Evolutionary conservation across 1,140 invertebrate species (phyloP).

Genomic region (Diabrotica undecimpunctata): DNA sequence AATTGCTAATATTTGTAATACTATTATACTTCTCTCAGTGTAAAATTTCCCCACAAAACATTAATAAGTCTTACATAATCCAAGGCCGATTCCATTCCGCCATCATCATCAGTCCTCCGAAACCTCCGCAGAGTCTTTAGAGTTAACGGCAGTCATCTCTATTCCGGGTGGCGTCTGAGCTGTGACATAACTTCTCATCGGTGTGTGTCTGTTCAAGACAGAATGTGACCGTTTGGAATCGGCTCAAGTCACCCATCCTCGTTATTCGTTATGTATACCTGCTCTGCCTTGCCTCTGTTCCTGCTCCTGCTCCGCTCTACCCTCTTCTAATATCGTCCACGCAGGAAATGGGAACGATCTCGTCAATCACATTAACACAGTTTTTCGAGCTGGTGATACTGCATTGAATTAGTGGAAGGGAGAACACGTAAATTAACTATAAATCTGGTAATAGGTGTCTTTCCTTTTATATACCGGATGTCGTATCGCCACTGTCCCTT

Average conservation of each 20-base stretch:
- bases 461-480: too few species aligned
- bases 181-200: conserved; percentile 28
- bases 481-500: too few species aligned
- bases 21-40: too few species aligned
- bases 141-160: conserved; percentile 17
- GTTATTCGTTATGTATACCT: conserved; percentile 20
- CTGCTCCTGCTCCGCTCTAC: not conserved
- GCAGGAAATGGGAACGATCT: conserved; percentile 21
- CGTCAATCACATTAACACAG: conserved; percentile 28
- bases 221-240: conserved; percentile 30
- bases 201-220: conserved; percentile 22
- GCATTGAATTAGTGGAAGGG: too few species aligned
- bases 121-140: conserved; percentile 7
- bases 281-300: too few species aligned
- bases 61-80: not conserved
- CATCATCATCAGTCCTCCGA: not conserved
- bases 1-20: too few species aligned
- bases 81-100: not conserved
- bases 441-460: too few species aligned
- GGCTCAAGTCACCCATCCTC: conserved; percentile 29
- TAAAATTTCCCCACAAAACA: not conserved
- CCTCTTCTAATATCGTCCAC: conserved; percentile 26
- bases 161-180: conserved; percentile 23
- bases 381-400: not conserved
- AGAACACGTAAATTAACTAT: too few species aligned